Conservation (phyloP, 2,888 invertebrate genomes). For the Unio pictorum region DNA sequence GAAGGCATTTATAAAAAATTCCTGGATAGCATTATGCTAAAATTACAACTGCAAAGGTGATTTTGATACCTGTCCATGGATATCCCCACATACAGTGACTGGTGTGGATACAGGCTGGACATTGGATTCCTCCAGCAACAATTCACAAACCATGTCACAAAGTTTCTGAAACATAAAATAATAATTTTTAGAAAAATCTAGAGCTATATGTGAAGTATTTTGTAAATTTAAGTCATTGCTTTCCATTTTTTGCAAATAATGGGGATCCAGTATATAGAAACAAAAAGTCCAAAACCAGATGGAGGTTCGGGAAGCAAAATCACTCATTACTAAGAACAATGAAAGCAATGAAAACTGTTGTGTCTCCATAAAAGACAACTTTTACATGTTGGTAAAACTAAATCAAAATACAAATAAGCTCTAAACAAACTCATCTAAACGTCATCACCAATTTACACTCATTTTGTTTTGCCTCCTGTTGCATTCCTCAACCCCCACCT, state of each 20-base stretch:
- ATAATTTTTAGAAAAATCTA: background rate
- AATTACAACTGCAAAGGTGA: too few species aligned
- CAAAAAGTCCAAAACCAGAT: too few species aligned
- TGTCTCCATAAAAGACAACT: too few species aligned
- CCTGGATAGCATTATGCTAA: slow-evolving; percentile 19
- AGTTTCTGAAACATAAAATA: slow-evolving; percentile 79
- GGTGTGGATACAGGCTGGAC: slow-evolving; percentile 97
- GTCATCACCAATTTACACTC: too few species aligned
- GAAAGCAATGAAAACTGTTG: too few species aligned
- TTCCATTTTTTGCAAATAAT: background rate
- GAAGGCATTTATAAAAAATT: background rate
- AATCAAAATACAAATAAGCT: too few species aligned
- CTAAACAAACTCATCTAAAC: too few species aligned
- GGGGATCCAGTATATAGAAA: background rate
- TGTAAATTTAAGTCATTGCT: background rate
- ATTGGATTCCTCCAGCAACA: slow-evolving; percentile 96
- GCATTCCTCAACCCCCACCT: too few species aligned
- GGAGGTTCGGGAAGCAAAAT: too few species aligned
- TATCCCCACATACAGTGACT: slow-evolving; percentile 99
- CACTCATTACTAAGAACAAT: too few species aligned
- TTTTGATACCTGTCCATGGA: slow-evolving; percentile 92
- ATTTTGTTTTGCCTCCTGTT: too few species aligned
- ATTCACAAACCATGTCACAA: slow-evolving; percentile 95
- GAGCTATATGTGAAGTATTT: slow-evolving; percentile 3
- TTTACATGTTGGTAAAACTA: too few species aligned